Base-by-base conservation (phyloP, 2,888 invertebrate genomes). In the Drosophila longiperda region DNA sequence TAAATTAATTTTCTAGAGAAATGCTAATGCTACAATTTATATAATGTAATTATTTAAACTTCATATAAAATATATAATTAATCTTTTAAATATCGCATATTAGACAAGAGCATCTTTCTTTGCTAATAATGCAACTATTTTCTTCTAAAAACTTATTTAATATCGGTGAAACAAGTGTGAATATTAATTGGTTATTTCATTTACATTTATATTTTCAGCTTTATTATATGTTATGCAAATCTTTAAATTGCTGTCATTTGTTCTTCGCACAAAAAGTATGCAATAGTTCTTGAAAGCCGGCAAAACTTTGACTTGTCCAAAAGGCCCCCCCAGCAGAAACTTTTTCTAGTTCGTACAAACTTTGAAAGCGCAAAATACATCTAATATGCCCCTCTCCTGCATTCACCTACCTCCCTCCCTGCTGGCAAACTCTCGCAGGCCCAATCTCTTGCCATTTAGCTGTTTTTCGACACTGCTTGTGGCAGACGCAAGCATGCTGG, bases 301-400 rank as follows among this genome's bases (percentile, higher is more conserved):
- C 58, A 60, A 55, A 69, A 58, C 52, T 53, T 63, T 32, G 42
- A 45, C 23, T 12, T 54, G 79, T 65, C 65, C 57, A 60, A 49
- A 36, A 45, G 61, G 11, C 20, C 23, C 26, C 8, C 3, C 8
- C 26, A 54, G 29, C 23, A 29, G 50, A 61, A 73, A 70, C 42
- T 49, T 66, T 61, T 64, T 26, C 52, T 61, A 66, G 67, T 61
- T 52, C 26, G 61, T 34, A 54, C n/a, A 74, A 85, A 88, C 67
- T 77, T 88, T 74, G 52, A 58, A 61, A 68, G 64, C 66, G 23
- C 64, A 67, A 64, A 59, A 70, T 36, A 26, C 2, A 49, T 15
- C 40, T 17, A 38, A 40, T 20, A 12, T 38, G n/a, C 23, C 12
- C 7, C 7, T 11, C n/a, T 2, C n/a, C 26, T 1, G 15, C n/a